These are phyloP conservation scores for Origma solitaria DNA, from an alignment of 2,113 vertebrate species.

Conservation along the genomic window DNA sequence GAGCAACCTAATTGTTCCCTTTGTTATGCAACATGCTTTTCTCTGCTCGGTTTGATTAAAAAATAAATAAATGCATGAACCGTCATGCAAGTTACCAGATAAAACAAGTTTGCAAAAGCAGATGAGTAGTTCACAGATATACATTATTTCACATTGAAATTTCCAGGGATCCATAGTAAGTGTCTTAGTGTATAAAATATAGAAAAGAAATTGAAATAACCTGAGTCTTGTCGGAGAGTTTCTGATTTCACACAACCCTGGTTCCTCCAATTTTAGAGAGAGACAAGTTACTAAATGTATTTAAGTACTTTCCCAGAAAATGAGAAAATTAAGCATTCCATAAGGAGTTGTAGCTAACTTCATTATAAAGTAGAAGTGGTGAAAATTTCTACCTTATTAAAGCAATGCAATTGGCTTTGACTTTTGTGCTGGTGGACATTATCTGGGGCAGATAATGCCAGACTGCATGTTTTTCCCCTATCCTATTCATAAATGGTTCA, in stretches of 20 bases:
- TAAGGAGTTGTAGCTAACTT: background rate
- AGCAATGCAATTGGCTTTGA: background rate
- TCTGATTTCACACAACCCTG: background rate
- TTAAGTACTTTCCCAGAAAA: background rate
- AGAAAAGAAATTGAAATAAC: background rate
- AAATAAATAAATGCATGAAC: constrained; percentile 5
- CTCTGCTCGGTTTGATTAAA: background rate
- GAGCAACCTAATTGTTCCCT: constrained; percentile 37
- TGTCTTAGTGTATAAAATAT: background rate
- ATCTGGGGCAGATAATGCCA: background rate
- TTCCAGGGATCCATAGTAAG: background rate
- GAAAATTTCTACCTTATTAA: background rate
- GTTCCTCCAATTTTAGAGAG: background rate
- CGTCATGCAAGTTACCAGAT: background rate
- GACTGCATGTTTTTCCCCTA: background rate
- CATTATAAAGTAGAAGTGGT: background rate
- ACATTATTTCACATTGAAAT: background rate
- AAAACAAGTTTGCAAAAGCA: background rate
- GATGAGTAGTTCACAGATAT: background rate
- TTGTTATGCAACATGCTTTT: constrained; percentile 29
- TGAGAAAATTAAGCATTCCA: background rate
- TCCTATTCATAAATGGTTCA: background rate
- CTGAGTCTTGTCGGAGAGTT: background rate
- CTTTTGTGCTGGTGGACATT: background rate
- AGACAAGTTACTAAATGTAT: background rate